phyloP scores from a whole-genome alignment of 2,113 vertebrate species.

The Osmerus mordax region DNA sequence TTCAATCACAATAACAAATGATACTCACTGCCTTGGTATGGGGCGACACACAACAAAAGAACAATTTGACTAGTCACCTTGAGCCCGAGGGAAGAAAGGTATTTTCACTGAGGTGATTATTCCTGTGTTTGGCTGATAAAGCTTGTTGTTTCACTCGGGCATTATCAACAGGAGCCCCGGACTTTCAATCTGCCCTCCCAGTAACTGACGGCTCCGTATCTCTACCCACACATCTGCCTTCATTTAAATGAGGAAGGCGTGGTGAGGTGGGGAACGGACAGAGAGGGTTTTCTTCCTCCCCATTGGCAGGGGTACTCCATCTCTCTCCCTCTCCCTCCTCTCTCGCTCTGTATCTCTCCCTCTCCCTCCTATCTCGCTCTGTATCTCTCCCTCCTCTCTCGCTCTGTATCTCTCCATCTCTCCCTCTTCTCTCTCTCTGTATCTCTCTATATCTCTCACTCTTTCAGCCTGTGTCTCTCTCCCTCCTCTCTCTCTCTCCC shows the following conservation, averaged over 20 bases:
- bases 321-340: background rate
- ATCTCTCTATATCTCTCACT: background rate
- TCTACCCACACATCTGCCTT: slow-evolving; percentile 25
- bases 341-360: background rate
- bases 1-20: slow-evolving; percentile 33
- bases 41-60: slow-evolving; percentile 13
- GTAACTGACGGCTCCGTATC: slow-evolving; percentile 39
- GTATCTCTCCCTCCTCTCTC: background rate
- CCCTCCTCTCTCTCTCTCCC: background rate
- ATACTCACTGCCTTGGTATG: slow-evolving; percentile 1
- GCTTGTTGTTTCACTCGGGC: slow-evolving; percentile 43
- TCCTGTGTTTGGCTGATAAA: slow-evolving; percentile 48
- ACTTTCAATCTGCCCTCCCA: slow-evolving; percentile 21
- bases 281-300: background rate
- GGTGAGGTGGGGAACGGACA: too few species aligned
- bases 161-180: slow-evolving; percentile 25
- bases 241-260: slow-evolving; percentile 20
- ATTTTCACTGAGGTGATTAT: slow-evolving; percentile 36
- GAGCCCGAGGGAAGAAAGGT: slow-evolving; percentile 26
- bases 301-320: background rate
- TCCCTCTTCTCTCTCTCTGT: background rate
- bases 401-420: background rate
- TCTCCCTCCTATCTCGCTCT: background rate
- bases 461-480: background rate
- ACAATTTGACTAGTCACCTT: slow-evolving; percentile 37